These are phyloP conservation scores for Echinarachnius parma DNA, from an alignment of 53 echinoderm and acorn worm genomes.

Conservation along the genomic window DNA sequence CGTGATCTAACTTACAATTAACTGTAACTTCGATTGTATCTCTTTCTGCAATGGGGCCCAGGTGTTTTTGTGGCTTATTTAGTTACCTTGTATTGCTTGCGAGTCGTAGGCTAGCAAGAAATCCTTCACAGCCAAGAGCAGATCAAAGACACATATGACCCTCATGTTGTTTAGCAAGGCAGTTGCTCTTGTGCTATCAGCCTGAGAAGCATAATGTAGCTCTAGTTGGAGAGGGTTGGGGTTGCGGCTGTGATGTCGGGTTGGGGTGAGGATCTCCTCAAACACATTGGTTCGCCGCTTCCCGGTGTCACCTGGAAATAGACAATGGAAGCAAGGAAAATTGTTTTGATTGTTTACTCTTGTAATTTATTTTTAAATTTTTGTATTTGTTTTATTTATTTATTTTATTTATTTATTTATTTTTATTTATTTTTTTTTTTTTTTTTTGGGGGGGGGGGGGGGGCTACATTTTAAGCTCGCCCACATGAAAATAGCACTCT, in stretches of 20 bases:
- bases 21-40: no score
- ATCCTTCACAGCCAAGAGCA: slow-evolving; percentile 84
- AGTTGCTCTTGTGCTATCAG: slow-evolving; percentile 75
- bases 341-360: no score
- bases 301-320: slow-evolving; percentile 23
- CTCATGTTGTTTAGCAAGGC: slow-evolving; percentile 97
- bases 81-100: slow-evolving; percentile 39
- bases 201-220: slow-evolving; percentile 78
- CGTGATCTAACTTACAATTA: no score
- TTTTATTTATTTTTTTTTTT: no score
- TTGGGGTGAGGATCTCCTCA: slow-evolving; percentile 85
- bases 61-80: no score
- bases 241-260: slow-evolving; percentile 84
- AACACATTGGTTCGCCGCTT: slow-evolving; percentile 75
- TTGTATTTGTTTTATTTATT: no score
- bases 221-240: slow-evolving; percentile 95
- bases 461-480: no score
- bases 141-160: slow-evolving; percentile 90
- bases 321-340: not conserved
- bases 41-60: no score
- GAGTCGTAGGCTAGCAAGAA: slow-evolving; percentile 82
- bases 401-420: no score
- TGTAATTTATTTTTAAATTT: no score
- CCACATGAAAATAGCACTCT: no score
- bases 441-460: no score